These are phyloP conservation scores for Melanotaenia parkinsoni DNA, from an alignment of 2,797 vertebrate genomes.

Conservation along the genomic window DNA sequence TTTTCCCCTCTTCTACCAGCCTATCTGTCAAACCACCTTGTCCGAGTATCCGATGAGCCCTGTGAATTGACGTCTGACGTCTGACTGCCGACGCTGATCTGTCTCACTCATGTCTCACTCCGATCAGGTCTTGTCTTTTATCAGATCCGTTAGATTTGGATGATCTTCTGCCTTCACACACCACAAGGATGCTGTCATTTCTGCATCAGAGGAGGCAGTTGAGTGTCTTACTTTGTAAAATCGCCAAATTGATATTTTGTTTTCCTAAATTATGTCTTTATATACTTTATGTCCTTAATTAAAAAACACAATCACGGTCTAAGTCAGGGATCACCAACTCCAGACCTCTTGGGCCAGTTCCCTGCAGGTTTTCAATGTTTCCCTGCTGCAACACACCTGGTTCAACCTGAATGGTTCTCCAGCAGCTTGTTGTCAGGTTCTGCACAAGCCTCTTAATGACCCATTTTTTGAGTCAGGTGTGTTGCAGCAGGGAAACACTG, in stretches of 20 bases:
- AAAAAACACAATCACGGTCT: background rate
- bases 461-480: too few species aligned
- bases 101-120: slow-evolving; percentile 53
- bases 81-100: slow-evolving; percentile 55
- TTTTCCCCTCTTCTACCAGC: slow-evolving; percentile 24
- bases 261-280: background rate
- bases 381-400: too few species aligned
- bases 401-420: too few species aligned
- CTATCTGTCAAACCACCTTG: slow-evolving; percentile 37
- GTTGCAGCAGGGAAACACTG: too few species aligned
- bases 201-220: slow-evolving; percentile 3
- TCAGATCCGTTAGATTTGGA: slow-evolving; percentile 54
- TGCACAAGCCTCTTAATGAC: too few species aligned
- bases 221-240: slow-evolving; percentile 6
- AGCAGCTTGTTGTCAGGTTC: too few species aligned
- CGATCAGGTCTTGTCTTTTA: slow-evolving; percentile 53
- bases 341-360: too few species aligned
- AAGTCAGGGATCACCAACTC: too few species aligned
- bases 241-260: background rate
- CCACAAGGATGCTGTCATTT: slow-evolving; percentile 41
- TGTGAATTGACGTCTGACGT: slow-evolving; percentile 7
- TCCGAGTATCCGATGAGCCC: slow-evolving; percentile 18
- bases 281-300: background rate
- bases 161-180: slow-evolving; percentile 27
- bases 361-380: too few species aligned